These are phyloP conservation scores for Chaitophorus viminalis DNA, from an alignment of 2,888 invertebrate species.

Conservation along the genomic window DNA sequence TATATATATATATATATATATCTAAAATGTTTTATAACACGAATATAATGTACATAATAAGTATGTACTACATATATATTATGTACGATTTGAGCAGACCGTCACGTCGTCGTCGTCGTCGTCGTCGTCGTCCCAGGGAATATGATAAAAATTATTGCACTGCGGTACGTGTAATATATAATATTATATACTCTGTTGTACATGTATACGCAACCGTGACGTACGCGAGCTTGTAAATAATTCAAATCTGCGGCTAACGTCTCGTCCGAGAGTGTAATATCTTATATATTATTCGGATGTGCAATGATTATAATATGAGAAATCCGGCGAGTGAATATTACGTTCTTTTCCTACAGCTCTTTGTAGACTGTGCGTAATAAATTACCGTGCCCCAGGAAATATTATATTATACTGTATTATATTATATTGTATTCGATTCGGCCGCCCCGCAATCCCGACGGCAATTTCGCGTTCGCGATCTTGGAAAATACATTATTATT, in stretches of 20 bases:
- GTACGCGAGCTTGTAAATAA: neutral
- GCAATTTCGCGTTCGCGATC: no score
- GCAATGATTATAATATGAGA: neutral
- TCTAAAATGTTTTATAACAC: neutral
- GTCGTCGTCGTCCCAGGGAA: neutral
- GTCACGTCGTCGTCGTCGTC: neutral
- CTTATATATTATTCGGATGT: neutral
- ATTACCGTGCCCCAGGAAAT: neutral
- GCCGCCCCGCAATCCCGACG: no score
- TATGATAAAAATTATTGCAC: slow-evolving; percentile 28
- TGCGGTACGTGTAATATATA: no score
- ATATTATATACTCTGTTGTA: no score
- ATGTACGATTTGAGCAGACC: neutral
- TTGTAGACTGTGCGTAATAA: no score
- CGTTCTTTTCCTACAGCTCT: neutral
- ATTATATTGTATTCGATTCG: no score
- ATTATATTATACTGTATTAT: neutral
- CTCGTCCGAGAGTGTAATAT: neutral
- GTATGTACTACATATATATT: no score
- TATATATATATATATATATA: no score
- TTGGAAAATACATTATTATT: no score
- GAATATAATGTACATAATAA: no score
- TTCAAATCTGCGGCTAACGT: slow-evolving; percentile 23
- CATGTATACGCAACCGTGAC: neutral
- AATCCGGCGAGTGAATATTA: neutral